Percentiles rank a stretch among this genome's conserved stretches.
Evolutionary conservation across 2,113 vertebrate genomes (phyloP).

Genomic region (Mungos mungo): DNA sequence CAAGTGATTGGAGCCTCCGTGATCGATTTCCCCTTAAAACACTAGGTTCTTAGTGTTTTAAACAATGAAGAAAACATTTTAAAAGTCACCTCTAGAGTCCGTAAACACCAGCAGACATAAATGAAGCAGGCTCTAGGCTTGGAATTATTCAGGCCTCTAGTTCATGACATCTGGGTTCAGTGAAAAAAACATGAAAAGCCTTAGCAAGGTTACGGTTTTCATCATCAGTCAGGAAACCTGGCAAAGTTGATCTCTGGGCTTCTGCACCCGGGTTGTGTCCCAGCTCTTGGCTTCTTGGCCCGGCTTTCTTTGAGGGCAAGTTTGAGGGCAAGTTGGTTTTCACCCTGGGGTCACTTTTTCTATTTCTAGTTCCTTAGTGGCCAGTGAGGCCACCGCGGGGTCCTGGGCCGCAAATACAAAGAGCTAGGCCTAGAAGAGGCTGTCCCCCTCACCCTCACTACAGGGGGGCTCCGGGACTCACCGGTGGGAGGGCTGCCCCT

Average conservation of each 20-base stretch:
- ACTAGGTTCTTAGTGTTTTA: not conserved
- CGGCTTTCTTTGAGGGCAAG: not conserved
- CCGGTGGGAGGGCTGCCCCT: too few relatives aligned
- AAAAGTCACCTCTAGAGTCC: not conserved
- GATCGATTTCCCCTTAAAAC: not conserved
- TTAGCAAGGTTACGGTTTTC: not conserved
- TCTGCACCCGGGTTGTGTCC: not conserved
- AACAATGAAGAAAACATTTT: not conserved
- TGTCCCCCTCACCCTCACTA: not conserved
- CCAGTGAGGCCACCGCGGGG: not conserved
- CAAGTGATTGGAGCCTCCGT: not conserved
- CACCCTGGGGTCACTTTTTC: not conserved
- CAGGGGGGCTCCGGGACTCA: not conserved
- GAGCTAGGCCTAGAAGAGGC: not conserved
- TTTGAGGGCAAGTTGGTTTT: not conserved
- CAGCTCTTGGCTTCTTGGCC: not conserved
- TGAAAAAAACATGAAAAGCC: not conserved
- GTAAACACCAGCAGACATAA: not conserved
- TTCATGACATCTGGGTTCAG: not conserved
- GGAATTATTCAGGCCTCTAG: not conserved
- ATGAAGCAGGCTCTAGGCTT: not conserved
- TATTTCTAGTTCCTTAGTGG: not conserved
- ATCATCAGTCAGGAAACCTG: not conserved
- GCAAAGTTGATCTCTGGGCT: not conserved
- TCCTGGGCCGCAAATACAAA: too few relatives aligned